Evolutionary conservation across 2,888 invertebrate species (phyloP).

Genomic region (Hermaeophaga mercurialis): DNA sequence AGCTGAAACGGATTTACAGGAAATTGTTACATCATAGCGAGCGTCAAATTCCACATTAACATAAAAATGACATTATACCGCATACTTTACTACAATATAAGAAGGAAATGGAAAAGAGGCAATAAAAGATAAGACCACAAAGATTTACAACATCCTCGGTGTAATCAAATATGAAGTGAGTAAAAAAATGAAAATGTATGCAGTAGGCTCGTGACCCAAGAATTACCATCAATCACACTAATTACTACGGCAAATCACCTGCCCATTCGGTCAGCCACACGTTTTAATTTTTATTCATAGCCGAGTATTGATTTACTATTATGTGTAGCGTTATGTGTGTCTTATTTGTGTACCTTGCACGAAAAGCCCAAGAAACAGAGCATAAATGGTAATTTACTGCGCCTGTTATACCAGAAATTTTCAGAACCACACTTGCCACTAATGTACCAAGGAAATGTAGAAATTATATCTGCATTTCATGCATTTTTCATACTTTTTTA

Average conservation of each 20-base stretch:
- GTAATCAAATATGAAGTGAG: slow-evolving; percentile 2
- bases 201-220: slow-evolving; percentile 12
- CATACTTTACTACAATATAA: background rate
- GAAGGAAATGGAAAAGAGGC: background rate
- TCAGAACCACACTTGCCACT: slow-evolving; percentile 13
- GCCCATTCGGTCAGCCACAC: slow-evolving; percentile 21
- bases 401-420: slow-evolving; percentile 17
- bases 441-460: background rate
- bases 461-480: too few species aligned
- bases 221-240: slow-evolving; percentile 26
- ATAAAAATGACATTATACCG: background rate
- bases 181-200: slow-evolving; percentile 12
- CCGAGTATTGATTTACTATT: slow-evolving; percentile 37
- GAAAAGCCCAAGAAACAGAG: slow-evolving; percentile 39
- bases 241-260: slow-evolving; percentile 27
- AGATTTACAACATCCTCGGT: slow-evolving; percentile 1
- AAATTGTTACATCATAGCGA: too few species aligned
- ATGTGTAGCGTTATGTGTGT: slow-evolving; percentile 31
- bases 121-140: slow-evolving; percentile 7
- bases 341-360: slow-evolving; percentile 38
- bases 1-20: too few species aligned
- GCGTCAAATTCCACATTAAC: background rate
- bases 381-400: slow-evolving; percentile 32
- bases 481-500: too few species aligned
- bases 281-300: slow-evolving; percentile 36